phyloP scores from a whole-genome alignment of 2,113 vertebrate genomes.

The Seriola dumerili region DNA sequence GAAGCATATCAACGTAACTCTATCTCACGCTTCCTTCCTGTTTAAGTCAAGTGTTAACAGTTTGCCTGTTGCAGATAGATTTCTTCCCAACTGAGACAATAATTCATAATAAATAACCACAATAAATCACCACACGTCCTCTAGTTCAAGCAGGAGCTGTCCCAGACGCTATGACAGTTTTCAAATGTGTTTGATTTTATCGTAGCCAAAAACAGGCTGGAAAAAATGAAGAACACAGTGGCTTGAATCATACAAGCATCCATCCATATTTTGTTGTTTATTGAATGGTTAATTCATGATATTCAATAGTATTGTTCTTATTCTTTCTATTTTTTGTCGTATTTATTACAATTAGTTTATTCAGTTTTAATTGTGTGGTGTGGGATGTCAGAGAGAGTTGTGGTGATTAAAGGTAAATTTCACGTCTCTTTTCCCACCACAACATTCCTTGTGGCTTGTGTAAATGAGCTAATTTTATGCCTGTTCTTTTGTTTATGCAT shows the following conservation, averaged over 20 bases:
- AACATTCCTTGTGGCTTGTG: background rate
- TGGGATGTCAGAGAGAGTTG: background rate
- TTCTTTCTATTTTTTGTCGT: background rate
- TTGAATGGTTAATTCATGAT: background rate
- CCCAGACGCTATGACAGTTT: background rate
- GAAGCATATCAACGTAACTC: too few species aligned
- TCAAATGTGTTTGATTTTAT: background rate
- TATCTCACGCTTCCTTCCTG: constrained; percentile 29
- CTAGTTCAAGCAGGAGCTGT: background rate
- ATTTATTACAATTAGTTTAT: background rate
- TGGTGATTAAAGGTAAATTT: background rate
- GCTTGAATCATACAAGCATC: too few species aligned
- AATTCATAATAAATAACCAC: background rate
- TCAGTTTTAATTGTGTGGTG: background rate
- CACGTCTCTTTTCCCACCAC: background rate
- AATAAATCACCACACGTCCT: background rate
- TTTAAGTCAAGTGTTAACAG: background rate
- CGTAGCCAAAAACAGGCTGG: background rate
- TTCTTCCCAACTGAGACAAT: background rate
- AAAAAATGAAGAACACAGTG: background rate
- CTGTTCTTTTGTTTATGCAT: background rate
- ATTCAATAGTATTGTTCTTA: too few species aligned
- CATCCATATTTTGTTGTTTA: background rate
- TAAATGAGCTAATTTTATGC: too few species aligned
- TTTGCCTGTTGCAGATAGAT: background rate